Conservation (phyloP, 2,113 vertebrate genomes). For the Upupa epops region DNA sequence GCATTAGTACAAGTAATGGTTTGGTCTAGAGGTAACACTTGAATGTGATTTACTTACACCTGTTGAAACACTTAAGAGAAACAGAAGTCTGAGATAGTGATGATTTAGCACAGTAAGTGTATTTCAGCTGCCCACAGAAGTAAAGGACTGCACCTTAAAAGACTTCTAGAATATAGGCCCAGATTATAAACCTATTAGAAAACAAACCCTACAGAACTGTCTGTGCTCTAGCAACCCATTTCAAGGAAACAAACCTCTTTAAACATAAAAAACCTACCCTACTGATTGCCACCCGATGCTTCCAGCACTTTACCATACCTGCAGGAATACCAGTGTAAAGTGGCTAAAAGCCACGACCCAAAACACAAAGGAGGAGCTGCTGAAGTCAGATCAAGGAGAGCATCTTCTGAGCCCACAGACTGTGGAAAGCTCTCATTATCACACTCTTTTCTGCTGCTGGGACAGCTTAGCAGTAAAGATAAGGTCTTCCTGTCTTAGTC, state of each 20-base stretch:
- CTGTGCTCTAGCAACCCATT: neutral
- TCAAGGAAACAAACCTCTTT: neutral
- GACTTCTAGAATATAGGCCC: neutral
- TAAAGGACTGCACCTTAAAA: neutral
- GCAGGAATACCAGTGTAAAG: neutral
- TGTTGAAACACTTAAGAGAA: neutral
- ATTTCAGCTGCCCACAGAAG: neutral
- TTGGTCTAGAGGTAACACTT: neutral
- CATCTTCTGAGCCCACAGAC: neutral
- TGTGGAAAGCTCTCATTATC: neutral
- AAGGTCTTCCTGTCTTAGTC: neutral
- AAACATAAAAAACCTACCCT: neutral
- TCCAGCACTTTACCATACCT: neutral
- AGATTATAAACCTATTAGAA: neutral
- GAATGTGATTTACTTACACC: neutral
- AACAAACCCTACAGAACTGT: neutral
- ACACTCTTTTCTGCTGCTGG: neutral
- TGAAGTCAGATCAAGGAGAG: neutral
- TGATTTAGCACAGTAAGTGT: neutral
- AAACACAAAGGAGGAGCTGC: neutral
- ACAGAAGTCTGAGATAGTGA: neutral
- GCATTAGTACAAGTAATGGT: neutral
- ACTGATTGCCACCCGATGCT: neutral
- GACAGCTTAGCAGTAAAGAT: neutral
- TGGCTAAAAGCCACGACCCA: neutral